Evolutionary conservation across 2,888 invertebrate genomes (phyloP), one percentile per base, ranked within the genome.

Genomic region (Agrilus cyanescens): DNA sequence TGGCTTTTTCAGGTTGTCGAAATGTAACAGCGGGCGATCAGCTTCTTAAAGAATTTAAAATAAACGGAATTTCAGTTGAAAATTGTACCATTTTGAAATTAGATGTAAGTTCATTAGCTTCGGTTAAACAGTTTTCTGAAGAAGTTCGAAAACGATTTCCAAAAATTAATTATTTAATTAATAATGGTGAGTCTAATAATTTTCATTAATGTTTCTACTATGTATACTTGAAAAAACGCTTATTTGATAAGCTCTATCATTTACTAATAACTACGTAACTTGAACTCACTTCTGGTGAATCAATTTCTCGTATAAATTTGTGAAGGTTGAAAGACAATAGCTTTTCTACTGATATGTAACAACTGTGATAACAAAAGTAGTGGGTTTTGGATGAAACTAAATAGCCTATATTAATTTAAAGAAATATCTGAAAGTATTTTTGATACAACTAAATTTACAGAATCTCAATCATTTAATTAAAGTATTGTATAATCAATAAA

Each of bases 101-200:
- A 38, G 88, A 95, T 62, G 76, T 90, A 40, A 75, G 80, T 39
- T 84, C 83, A 12, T 62, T 87, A 49, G 73, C 75, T 43, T 90
- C 90, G 1, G 82, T 93, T 0, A 75, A 74, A 56, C 66, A 73
- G 44, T 94, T 94, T 65, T 85, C 82, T 1, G 65, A 73, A 29
- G 69, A 69, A 43, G 75, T 93, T 12, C 70, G 74, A 50, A 69
- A 72, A 6, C 75, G 76, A 50, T 78, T 77, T 58, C 62, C 74
- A 0, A 73, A 78, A 59, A 73, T 91, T 41, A 73, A 88, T 60
- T 58, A 85, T 51, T 69, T 91, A 32, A 74, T 90, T 2, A 90
- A 90, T 65, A 90, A 90, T 67, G 84, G 82, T 80, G 67, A 59
- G 55, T 50, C 38, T 34, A 3, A 6, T 20, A 5, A 20, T 20